Percentiles rank a stretch among this genome's conserved stretches.
Conservation (phyloP, 2,888 invertebrate species). For the Eurois occulta region DNA sequence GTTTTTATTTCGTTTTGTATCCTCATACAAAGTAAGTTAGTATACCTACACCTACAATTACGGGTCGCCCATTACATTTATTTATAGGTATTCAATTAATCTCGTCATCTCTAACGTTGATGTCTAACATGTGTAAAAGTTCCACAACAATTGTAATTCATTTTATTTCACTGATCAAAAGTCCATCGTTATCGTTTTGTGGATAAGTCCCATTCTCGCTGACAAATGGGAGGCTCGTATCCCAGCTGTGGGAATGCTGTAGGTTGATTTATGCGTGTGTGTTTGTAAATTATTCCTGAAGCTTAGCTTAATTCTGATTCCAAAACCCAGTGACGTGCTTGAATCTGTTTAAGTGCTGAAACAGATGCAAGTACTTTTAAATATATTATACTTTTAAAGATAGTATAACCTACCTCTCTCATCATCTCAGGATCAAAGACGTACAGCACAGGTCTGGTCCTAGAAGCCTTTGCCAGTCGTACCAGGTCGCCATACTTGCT, state of each 20-base stretch:
- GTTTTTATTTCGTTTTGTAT: neutral
- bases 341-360: too few species aligned
- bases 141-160: neutral
- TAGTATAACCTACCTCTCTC: constrained; percentile 85
- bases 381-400: too few species aligned
- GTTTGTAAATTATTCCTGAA: neutral
- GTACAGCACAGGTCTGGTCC: constrained; percentile 83
- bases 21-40: neutral
- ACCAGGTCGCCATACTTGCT: constrained; percentile 85
- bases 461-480: constrained; percentile 83
- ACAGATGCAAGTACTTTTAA: too few species aligned
- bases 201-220: too few species aligned
- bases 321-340: too few species aligned
- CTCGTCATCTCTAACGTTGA: neutral
- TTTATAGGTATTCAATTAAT: neutral
- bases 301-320: too few species aligned
- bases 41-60: neutral
- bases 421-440: constrained; percentile 87
- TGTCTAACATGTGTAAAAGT: neutral
- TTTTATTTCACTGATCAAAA: neutral
- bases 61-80: neutral
- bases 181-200: too few species aligned
- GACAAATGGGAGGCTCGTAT: too few species aligned
- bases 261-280: too few species aligned
- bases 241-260: too few species aligned